Evolutionary conservation across 2,888 invertebrate genomes (phyloP).

Genomic region (Isotomurus palustris): DNA sequence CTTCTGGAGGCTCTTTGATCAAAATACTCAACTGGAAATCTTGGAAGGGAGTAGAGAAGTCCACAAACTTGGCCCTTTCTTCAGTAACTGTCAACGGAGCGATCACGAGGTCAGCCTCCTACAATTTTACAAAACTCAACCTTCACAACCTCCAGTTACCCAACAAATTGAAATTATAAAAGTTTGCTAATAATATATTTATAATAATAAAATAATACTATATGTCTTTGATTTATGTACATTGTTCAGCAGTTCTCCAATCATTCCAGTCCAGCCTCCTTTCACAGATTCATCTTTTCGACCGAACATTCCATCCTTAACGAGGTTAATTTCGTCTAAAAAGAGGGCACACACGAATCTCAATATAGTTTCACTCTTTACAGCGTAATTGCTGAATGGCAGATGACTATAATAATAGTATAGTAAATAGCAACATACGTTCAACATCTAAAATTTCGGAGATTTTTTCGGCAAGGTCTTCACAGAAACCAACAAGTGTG

Average conservation of each 20-base stretch:
- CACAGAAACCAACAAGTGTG: slow-evolving; percentile 83
- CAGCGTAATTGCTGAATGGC: too few relatives aligned
- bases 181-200: too few relatives aligned
- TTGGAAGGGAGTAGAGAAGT: slow-evolving; percentile 60
- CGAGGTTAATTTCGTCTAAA: slow-evolving; percentile 74
- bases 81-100: slow-evolving; percentile 58
- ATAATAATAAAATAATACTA: too few relatives aligned
- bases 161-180: too few relatives aligned
- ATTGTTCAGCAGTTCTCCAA: slow-evolving; percentile 78
- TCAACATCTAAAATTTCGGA: slow-evolving; percentile 50
- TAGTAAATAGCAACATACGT: slow-evolving; percentile 25
- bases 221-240: slow-evolving; percentile 61
- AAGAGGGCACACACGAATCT: neutral
- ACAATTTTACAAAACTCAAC: slow-evolving; percentile 14
- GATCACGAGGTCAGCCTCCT: slow-evolving; percentile 57
- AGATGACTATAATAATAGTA: neutral
- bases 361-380: too few relatives aligned
- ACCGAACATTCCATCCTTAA: slow-evolving; percentile 79
- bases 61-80: slow-evolving; percentile 56
- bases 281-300: slow-evolving; percentile 61
- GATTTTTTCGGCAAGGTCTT: slow-evolving; percentile 80
- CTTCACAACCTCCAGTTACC: neutral
- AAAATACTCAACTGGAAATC: slow-evolving; percentile 57
- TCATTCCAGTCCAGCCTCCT: slow-evolving; percentile 81
- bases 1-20: slow-evolving; percentile 56